These are phyloP conservation scores for Leptobrachium leishanense DNA, from an alignment of 2,113 vertebrate genomes.

Conservation along the genomic window DNA sequence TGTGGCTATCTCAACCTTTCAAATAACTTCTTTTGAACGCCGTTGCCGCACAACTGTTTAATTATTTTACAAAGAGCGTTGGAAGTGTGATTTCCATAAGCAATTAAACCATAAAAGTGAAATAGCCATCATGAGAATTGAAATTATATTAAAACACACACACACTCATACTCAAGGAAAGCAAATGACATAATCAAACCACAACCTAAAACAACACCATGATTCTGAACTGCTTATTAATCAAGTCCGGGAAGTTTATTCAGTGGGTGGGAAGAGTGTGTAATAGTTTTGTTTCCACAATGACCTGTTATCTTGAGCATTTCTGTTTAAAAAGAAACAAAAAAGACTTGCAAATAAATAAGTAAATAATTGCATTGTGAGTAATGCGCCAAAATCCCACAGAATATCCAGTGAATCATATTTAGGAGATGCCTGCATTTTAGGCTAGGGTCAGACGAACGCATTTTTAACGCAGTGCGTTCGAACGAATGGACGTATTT, in stretches of 20 bases:
- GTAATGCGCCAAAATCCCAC: background rate
- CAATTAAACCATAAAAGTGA: slow-evolving; percentile 22
- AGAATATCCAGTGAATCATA: background rate
- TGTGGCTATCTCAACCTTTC: background rate
- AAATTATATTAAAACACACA: background rate
- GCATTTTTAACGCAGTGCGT: too few species aligned
- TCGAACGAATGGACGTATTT: too few species aligned
- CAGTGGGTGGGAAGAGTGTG: background rate
- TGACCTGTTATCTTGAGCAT: slow-evolving; percentile 12
- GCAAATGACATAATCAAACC: slow-evolving; percentile 27
- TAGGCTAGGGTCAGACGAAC: too few species aligned
- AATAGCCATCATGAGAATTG: slow-evolving; percentile 11
- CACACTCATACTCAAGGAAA: background rate
- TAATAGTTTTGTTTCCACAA: slow-evolving; percentile 2
- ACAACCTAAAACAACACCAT: slow-evolving; percentile 4
- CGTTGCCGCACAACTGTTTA: background rate
- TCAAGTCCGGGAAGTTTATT: slow-evolving; percentile 30
- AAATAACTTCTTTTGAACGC: background rate
- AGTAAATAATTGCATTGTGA: background rate
- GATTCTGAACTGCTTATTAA: slow-evolving; percentile 3
- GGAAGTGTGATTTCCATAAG: slow-evolving; percentile 24
- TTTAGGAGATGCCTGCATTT: too few species aligned
- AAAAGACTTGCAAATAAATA: background rate
- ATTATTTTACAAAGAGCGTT: background rate
- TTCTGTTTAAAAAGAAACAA: background rate